A percentile compares a stretch with the other conserved stretches of the same genome.
These are phyloP conservation scores for Flexamia atlantica DNA, from an alignment of 2,888 invertebrate genomes.

Conservation along the genomic window DNA sequence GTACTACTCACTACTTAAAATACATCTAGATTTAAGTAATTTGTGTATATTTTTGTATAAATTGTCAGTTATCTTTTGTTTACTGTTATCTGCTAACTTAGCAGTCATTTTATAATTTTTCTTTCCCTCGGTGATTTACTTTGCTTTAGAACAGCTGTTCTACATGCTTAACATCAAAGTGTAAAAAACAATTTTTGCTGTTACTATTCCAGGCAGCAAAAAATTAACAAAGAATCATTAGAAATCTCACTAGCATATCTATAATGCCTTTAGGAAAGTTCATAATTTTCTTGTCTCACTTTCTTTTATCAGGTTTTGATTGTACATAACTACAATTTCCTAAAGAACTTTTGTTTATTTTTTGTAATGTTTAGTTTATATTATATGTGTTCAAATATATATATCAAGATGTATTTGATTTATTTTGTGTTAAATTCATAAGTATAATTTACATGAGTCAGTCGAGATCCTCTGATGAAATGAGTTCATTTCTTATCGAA, in stretches of 20 bases:
- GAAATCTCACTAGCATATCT: constrained; percentile 9
- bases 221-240: neutral
- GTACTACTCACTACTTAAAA: neutral
- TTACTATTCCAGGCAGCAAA: neutral
- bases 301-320: neutral
- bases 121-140: too few species aligned
- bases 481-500: neutral
- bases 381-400: neutral
- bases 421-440: neutral
- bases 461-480: neutral
- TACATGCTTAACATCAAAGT: neutral
- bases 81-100: neutral
- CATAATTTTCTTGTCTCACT: neutral
- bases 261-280: neutral
- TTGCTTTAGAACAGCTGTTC: neutral
- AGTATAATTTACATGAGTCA: neutral
- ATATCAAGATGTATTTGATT: constrained; percentile 1
- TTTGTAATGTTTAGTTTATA: constrained; percentile 1
- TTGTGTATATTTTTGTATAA: constrained; percentile 23
- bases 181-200: neutral
- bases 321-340: constrained; percentile 4
- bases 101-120: neutral
- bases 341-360: neutral
- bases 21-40: constrained; percentile 7
- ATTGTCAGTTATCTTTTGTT: neutral